phyloP scores from a whole-genome alignment of 2,888 invertebrate species.

The Tetragonula carbonaria region DNA sequence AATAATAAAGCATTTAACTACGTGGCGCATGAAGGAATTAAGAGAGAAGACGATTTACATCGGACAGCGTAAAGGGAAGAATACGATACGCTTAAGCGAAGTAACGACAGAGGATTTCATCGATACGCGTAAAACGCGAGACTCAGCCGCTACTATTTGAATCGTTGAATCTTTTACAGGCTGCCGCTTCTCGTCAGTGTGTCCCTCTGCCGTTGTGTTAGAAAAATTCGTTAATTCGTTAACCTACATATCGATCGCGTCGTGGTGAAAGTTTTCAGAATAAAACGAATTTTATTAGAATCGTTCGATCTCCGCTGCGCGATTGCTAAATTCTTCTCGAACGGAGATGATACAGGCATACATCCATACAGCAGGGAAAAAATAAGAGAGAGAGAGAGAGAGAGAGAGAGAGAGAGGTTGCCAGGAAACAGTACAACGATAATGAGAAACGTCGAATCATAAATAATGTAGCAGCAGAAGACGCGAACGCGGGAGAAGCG shows the following conservation, averaged over 20 bases:
- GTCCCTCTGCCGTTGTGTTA: too few species aligned
- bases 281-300: too few species aligned
- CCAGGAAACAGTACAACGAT: conserved; percentile 3
- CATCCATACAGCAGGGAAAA: background rate
- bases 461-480: conserved; percentile 18
- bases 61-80: background rate
- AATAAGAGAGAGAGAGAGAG: background rate
- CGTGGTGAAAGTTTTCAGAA: background rate
- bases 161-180: background rate
- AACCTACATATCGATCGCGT: background rate
- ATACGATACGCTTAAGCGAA: background rate
- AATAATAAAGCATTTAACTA: background rate
- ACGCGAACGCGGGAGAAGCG: conserved; percentile 6
- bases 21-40: background rate
- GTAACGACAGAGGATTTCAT: background rate
- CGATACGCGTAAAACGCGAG: background rate
- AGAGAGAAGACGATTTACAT: background rate
- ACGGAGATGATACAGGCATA: too few species aligned
- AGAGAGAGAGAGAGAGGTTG: background rate
- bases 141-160: background rate
- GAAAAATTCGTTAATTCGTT: background rate
- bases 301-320: too few species aligned
- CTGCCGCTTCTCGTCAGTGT: background rate
- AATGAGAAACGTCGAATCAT: conserved; percentile 29
- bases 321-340: too few species aligned